Evolutionary conservation across 2,113 vertebrate genomes (phyloP).

Genomic region (Prunella himalayana): DNA sequence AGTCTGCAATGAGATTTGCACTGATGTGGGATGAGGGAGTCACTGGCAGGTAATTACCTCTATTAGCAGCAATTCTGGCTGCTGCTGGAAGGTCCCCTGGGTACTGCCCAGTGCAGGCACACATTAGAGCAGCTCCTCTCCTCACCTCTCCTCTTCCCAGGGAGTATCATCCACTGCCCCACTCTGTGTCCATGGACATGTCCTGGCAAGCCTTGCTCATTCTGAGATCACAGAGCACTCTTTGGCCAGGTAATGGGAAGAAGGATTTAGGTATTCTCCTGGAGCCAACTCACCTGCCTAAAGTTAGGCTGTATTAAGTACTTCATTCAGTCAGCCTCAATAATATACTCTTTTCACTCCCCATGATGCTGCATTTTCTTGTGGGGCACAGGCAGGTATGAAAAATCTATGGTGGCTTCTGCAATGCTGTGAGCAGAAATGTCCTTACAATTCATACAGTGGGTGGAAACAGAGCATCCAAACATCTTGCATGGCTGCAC

Average conservation of each 20-base stretch:
- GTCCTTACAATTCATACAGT: neutral
- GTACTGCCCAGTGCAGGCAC: rapidly evolving
- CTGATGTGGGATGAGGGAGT: neutral
- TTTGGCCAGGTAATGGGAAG: rapidly evolving
- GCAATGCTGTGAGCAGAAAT: neutral
- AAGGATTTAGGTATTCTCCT: neutral
- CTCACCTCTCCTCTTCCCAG: neutral
- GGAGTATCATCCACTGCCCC: neutral
- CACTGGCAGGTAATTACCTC: neutral
- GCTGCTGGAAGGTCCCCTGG: rapidly evolving
- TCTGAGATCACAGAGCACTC: neutral
- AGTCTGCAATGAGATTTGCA: neutral
- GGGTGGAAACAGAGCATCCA: neutral
- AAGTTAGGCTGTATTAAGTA: neutral
- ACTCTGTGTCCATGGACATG: rapidly evolving
- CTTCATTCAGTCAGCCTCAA: neutral
- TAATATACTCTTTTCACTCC: neutral
- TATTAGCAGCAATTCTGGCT: neutral
- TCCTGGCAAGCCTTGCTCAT: neutral
- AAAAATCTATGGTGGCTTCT: neutral
- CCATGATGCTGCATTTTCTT: neutral
- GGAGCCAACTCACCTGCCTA: neutral
- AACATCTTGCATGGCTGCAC: neutral
- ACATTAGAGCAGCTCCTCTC: neutral
- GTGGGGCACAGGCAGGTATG: neutral